Evolutionary conservation across 2,888 invertebrate species (phyloP).

Genomic region (Lobophora halterata): DNA sequence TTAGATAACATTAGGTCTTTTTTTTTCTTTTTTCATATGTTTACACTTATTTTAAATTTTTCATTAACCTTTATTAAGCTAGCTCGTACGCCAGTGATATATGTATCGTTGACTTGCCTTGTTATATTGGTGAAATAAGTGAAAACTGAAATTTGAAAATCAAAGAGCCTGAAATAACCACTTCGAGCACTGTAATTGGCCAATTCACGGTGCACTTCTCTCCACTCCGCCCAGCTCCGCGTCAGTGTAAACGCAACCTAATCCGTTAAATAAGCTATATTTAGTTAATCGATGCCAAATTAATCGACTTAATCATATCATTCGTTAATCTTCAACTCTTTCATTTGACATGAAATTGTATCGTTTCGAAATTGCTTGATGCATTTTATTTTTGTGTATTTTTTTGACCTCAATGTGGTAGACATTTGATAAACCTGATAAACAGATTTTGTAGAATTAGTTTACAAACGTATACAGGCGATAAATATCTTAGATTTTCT

Average conservation of each 20-base stretch:
- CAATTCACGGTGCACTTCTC: too few species aligned
- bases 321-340: constrained; percentile 24
- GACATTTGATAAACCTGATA: constrained; percentile 43
- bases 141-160: too few species aligned
- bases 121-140: not conserved
- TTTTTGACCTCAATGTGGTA: constrained; percentile 60
- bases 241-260: too few species aligned
- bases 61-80: too few species aligned
- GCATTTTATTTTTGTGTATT: constrained; percentile 49
- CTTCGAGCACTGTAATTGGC: too few species aligned
- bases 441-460: constrained; percentile 66
- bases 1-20: too few species aligned
- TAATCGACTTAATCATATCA: constrained; percentile 45
- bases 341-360: constrained; percentile 33
- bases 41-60: too few species aligned
- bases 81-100: too few species aligned
- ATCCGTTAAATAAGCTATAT: constrained; percentile 55
- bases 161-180: too few species aligned
- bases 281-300: constrained; percentile 76
- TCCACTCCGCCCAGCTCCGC: too few species aligned
- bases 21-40: too few species aligned
- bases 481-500: constrained; percentile 76
- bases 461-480: constrained; percentile 70
- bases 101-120: too few species aligned
- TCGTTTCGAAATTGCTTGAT: constrained; percentile 42